Evolutionary conservation across 2,888 invertebrate genomes (phyloP).

Genomic region (Carcina quercana): DNA sequence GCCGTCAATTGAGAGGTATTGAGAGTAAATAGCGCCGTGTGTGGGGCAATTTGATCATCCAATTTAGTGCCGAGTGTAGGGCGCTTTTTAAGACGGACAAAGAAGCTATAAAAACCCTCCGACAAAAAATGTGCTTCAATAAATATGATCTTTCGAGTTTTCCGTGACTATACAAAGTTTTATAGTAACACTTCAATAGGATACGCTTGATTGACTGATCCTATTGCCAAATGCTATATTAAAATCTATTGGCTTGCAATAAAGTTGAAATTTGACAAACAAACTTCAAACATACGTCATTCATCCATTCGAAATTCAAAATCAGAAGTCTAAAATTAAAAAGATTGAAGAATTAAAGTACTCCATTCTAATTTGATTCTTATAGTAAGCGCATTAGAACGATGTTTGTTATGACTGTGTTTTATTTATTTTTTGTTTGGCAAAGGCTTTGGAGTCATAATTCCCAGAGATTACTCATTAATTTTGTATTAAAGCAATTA

Average conservation of each 20-base stretch:
- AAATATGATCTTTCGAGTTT: too few relatives aligned
- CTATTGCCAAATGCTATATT: neutral
- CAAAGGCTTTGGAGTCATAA: neutral
- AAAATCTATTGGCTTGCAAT: neutral
- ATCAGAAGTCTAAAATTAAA: neutral
- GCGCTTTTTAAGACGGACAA: too few relatives aligned
- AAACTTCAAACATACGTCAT: neutral
- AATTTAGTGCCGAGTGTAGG: too few relatives aligned
- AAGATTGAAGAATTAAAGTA: too few relatives aligned
- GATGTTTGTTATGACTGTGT: neutral
- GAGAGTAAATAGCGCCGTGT: too few relatives aligned
- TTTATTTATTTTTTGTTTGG: slow-evolving; percentile 5
- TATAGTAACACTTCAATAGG: too few relatives aligned
- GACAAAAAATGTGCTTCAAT: too few relatives aligned
- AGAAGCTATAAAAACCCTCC: too few relatives aligned
- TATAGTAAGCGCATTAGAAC: neutral
- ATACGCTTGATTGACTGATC: neutral
- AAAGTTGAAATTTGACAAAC: neutral
- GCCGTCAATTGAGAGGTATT: too few relatives aligned
- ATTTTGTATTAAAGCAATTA: slow-evolving; percentile 25
- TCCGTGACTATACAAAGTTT: too few relatives aligned
- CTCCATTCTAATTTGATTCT: neutral
- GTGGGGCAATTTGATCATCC: too few relatives aligned
- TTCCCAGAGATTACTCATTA: slow-evolving; percentile 17
- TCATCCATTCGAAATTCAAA: too few relatives aligned